These are phyloP conservation scores for Lepus timidus DNA, from an alignment of 2,113 vertebrate species.

Conservation along the genomic window DNA sequence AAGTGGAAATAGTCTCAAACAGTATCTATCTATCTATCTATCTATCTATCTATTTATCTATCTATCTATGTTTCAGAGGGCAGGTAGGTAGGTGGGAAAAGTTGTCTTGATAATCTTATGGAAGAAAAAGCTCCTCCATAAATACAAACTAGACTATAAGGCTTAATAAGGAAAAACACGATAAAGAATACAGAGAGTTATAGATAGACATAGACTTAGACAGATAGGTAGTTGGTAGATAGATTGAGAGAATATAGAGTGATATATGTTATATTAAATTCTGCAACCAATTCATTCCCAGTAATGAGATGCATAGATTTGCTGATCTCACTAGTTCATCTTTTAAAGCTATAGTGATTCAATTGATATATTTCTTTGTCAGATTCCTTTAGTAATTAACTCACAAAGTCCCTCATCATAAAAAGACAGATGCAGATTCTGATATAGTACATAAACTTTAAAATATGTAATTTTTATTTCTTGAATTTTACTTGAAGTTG, in stretches of 20 bases:
- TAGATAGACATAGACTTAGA: background rate
- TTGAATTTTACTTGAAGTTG: background rate
- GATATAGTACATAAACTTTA: background rate
- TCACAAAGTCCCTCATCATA: background rate
- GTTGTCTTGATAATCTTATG: background rate
- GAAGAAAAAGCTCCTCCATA: background rate
- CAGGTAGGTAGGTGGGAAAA: background rate
- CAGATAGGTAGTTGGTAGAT: no score
- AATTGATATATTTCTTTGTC: background rate
- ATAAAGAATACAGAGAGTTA: background rate
- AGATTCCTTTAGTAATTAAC: conserved; percentile 7
- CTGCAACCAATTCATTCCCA: background rate
- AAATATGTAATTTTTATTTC: background rate
- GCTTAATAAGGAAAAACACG: background rate
- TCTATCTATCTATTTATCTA: no score
- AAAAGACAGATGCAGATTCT: background rate
- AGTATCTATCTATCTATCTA: background rate
- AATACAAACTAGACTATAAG: conserved; percentile 27
- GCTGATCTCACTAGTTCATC: background rate
- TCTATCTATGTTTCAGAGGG: background rate
- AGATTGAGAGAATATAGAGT: background rate
- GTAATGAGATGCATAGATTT: background rate
- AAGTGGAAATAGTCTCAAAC: background rate
- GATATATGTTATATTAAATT: background rate
- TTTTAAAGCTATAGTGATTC: background rate